These are phyloP conservation scores for Bovichtus diacanthus DNA, from an alignment of 2,797 vertebrate species.

Conservation along the genomic window DNA sequence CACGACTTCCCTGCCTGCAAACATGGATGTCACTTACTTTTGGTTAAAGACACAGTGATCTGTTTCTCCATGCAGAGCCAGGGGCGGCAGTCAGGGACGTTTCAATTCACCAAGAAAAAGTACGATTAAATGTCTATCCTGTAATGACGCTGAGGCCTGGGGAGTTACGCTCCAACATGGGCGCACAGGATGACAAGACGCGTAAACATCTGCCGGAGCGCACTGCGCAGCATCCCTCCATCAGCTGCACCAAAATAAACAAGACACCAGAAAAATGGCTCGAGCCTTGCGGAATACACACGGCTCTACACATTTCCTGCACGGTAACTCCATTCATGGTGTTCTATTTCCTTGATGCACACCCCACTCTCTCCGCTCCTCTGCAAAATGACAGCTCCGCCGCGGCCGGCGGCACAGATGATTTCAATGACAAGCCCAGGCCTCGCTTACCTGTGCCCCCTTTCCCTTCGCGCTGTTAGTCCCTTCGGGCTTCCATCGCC, in stretches of 20 bases:
- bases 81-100: not conserved
- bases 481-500: constrained; percentile 37
- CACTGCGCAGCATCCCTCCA: constrained; percentile 66
- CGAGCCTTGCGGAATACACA: too few relatives aligned
- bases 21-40: constrained; percentile 48
- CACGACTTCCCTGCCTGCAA: constrained; percentile 63
- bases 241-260: constrained; percentile 58
- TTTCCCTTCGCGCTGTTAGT: not conserved
- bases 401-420: not conserved
- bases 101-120: not conserved
- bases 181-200: constrained; percentile 49
- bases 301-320: not conserved
- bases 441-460: constrained; percentile 69
- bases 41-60: not conserved
- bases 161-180: constrained; percentile 24
- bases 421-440: not conserved
- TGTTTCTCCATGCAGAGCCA: not conserved
- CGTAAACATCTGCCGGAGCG: constrained; percentile 62
- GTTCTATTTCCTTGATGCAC: constrained; percentile 15
- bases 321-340: constrained; percentile 13
- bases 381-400: constrained; percentile 23
- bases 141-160: constrained; percentile 19
- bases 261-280: constrained; percentile 2
- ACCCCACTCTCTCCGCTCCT: constrained; percentile 1
- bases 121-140: not conserved